Percentiles rank a stretch among this genome's conserved stretches.
Evolutionary conservation across 2,888 invertebrate species (phyloP).

Genomic region (Leptura quadrifasciata): DNA sequence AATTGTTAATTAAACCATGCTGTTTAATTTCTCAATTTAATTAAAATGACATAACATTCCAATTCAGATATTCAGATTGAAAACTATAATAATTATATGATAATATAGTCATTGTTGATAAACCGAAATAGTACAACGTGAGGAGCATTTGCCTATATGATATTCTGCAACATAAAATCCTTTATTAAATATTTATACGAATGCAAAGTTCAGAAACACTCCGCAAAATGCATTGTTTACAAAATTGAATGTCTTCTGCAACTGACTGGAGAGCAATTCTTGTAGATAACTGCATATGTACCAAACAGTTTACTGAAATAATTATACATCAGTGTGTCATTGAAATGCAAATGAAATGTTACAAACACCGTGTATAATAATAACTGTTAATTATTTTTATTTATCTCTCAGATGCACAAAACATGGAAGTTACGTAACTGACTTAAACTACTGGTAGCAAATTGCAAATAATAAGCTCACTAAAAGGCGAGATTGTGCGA

Average conservation of each 20-base stretch:
- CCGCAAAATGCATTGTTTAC: slow-evolving; percentile 49
- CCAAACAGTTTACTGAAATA: slow-evolving; percentile 40
- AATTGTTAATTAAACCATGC: neutral
- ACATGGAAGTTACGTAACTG: neutral
- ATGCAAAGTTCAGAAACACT: slow-evolving; percentile 19
- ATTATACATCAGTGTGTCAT: slow-evolving; percentile 27
- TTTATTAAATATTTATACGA: slow-evolving; percentile 22
- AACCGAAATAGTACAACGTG: slow-evolving; percentile 4
- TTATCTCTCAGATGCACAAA: neutral
- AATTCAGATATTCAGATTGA: neutral
- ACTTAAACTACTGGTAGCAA: neutral
- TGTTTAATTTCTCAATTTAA: neutral
- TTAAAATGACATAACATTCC: neutral
- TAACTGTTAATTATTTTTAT: slow-evolving; percentile 16
- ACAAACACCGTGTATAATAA: neutral
- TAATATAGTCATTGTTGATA: neutral
- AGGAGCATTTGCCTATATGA: neutral
- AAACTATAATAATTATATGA: neutral
- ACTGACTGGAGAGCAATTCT: slow-evolving; percentile 49
- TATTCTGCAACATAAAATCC: slow-evolving; percentile 2
- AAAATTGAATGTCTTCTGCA: slow-evolving; percentile 53
- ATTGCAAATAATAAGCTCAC: no score
- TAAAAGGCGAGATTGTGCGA: no score
- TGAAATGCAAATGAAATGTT: slow-evolving; percentile 34
- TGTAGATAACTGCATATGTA: slow-evolving; percentile 43